Conservation (phyloP, 2,888 invertebrate genomes). For the Diaphora mendica region DNA sequence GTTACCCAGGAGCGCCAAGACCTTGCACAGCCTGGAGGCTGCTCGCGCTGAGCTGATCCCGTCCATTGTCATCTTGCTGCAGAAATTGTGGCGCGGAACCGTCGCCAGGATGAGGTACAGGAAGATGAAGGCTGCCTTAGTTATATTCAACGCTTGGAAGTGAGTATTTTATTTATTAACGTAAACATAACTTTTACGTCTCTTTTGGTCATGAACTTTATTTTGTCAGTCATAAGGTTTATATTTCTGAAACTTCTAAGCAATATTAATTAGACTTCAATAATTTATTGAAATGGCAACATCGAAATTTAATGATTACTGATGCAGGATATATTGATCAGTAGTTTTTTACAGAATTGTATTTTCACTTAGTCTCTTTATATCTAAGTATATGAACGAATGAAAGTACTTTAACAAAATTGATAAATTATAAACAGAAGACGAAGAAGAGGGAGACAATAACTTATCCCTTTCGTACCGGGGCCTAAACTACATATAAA, state of each 20-base stretch:
- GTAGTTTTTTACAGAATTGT: too few relatives aligned
- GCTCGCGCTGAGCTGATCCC: constrained; percentile 95
- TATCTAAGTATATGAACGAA: too few relatives aligned
- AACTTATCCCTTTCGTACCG: too few relatives aligned
- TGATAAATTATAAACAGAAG: neutral
- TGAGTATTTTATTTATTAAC: constrained; percentile 52
- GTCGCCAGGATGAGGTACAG: constrained; percentile 92
- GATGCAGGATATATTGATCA: too few relatives aligned
- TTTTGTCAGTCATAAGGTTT: neutral
- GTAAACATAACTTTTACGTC: too few relatives aligned
- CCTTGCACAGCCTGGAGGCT: constrained; percentile 95
- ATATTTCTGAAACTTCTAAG: neutral
- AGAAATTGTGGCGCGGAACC: constrained; percentile 97
- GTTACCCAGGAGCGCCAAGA: constrained; percentile 90
- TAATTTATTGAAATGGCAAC: neutral
- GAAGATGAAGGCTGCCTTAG: constrained; percentile 93
- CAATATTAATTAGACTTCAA: neutral
- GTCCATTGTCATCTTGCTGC: constrained; percentile 95
- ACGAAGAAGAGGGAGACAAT: neutral
- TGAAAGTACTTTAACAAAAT: too few relatives aligned
- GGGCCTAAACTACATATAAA: too few relatives aligned
- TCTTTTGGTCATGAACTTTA: neutral
- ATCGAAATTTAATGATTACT: neutral
- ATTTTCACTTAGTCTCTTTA: too few relatives aligned
- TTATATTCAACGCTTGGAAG: constrained; percentile 93